phyloP scores from a whole-genome alignment of 2,888 invertebrate genomes.

The Celastrina argiolus region DNA sequence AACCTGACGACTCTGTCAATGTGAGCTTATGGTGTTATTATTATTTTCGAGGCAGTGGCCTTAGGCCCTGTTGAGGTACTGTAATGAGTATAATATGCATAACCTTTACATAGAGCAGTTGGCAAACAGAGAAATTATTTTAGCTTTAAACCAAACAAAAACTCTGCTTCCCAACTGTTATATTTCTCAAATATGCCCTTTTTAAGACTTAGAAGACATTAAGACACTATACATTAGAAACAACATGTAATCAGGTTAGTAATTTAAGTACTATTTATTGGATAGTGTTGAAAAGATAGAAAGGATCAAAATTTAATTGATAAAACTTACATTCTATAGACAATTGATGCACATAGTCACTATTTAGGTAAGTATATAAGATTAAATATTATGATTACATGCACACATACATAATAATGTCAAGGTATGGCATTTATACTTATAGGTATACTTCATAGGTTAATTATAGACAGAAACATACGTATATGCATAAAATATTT shows the following conservation, averaged over 20 bases:
- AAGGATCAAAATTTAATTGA: slow-evolving; percentile 63
- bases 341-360: slow-evolving; percentile 31
- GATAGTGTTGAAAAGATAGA: slow-evolving; percentile 46
- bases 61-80: slow-evolving; percentile 18
- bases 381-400: slow-evolving; percentile 35
- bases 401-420: slow-evolving; percentile 26
- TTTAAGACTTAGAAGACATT: slow-evolving; percentile 1
- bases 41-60: no score
- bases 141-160: background rate
- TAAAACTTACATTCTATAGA: slow-evolving; percentile 37
- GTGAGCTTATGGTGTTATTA: no score
- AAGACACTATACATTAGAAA: background rate
- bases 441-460: slow-evolving; percentile 16
- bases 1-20: no score
- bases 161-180: background rate
- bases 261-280: slow-evolving; percentile 22
- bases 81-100: slow-evolving; percentile 24
- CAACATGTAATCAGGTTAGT: slow-evolving; percentile 4
- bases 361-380: slow-evolving; percentile 31
- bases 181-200: slow-evolving; percentile 12
- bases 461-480: slow-evolving; percentile 7
- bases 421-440: slow-evolving; percentile 20
- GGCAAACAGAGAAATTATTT: background rate
- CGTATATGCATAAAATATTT: slow-evolving; percentile 6
- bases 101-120: slow-evolving; percentile 11